Conservation (phyloP, 2,888 invertebrate species). For the Pocota personata region DNA sequence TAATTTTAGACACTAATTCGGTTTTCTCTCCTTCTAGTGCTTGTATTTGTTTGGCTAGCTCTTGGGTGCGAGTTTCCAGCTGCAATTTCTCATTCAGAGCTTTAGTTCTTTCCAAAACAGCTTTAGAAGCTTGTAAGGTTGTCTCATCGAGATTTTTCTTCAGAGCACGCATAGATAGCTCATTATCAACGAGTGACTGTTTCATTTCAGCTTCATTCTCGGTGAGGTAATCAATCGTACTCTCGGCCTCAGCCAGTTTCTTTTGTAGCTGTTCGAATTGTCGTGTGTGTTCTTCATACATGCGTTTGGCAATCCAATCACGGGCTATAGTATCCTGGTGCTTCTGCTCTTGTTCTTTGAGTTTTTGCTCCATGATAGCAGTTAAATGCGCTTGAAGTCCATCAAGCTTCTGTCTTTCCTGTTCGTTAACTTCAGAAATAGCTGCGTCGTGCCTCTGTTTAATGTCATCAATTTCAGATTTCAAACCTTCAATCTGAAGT, state of each 20-base stretch:
- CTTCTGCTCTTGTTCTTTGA: constrained; percentile 77
- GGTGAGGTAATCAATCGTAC: constrained; percentile 80
- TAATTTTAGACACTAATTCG: constrained; percentile 74
- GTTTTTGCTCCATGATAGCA: constrained; percentile 74
- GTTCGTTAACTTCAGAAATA: constrained; percentile 76
- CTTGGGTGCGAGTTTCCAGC: constrained; percentile 84
- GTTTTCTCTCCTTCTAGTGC: constrained; percentile 78
- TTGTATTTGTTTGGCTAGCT: constrained; percentile 76
- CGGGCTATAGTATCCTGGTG: constrained; percentile 84
- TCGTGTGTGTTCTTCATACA: constrained; percentile 84
- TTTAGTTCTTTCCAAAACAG: constrained; percentile 89
- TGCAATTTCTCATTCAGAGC: constrained; percentile 88
- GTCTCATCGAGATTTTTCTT: constrained; percentile 88
- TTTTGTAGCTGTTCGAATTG: constrained; percentile 83
- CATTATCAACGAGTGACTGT: constrained; percentile 79
- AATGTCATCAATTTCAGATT: constrained; percentile 78
- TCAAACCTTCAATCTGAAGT: constrained; percentile 78
- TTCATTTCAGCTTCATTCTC: constrained; percentile 83
- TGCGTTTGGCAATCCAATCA: constrained; percentile 85
- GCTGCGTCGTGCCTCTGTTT: constrained; percentile 77
- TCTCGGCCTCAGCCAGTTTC: constrained; percentile 83
- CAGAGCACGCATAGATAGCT: constrained; percentile 85
- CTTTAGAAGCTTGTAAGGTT: constrained; percentile 89
- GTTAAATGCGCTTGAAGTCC: constrained; percentile 75
- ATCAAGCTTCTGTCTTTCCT: constrained; percentile 77